Evolutionary conservation across 2,888 invertebrate species (phyloP).

Genomic region (Mythimna vitellina): DNA sequence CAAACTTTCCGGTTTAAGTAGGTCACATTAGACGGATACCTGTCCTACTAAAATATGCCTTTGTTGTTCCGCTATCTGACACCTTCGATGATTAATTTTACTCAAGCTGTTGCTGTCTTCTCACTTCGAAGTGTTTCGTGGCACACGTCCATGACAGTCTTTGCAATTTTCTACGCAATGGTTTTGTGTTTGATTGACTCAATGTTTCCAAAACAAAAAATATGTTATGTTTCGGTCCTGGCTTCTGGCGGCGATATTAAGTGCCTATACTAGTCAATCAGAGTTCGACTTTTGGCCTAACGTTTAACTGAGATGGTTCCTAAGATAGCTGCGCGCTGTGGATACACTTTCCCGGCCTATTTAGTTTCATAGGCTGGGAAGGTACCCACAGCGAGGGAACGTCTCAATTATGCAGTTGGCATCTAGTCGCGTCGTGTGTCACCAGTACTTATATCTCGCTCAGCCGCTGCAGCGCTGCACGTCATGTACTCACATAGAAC

Average conservation of each 20-base stretch:
- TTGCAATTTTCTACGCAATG: neutral
- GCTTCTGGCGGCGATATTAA: neutral
- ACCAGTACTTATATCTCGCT: too few species aligned
- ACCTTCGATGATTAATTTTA: constrained; percentile 31
- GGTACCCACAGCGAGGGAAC: too few species aligned
- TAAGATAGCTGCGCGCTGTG: neutral
- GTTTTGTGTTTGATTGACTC: neutral
- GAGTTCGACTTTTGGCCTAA: neutral
- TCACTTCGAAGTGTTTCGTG: neutral
- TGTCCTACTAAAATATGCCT: constrained; percentile 26
- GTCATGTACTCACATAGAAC: too few species aligned
- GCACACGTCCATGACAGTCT: neutral
- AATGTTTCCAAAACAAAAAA: neutral
- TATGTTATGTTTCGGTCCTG: neutral
- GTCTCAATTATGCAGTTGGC: too few species aligned
- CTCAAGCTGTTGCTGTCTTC: constrained; percentile 8
- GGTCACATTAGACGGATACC: constrained; percentile 33
- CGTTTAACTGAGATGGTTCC: neutral
- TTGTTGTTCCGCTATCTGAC: constrained; percentile 34
- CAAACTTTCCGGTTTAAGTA: constrained; percentile 30
- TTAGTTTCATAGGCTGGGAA: too few species aligned
- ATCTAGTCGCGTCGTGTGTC: too few species aligned
- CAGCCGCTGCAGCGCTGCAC: too few species aligned
- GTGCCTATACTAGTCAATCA: neutral
- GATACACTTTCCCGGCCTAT: too few species aligned